Base-by-base conservation (phyloP, 2,113 vertebrate species). In the Pheucticus melanocephalus region DNA sequence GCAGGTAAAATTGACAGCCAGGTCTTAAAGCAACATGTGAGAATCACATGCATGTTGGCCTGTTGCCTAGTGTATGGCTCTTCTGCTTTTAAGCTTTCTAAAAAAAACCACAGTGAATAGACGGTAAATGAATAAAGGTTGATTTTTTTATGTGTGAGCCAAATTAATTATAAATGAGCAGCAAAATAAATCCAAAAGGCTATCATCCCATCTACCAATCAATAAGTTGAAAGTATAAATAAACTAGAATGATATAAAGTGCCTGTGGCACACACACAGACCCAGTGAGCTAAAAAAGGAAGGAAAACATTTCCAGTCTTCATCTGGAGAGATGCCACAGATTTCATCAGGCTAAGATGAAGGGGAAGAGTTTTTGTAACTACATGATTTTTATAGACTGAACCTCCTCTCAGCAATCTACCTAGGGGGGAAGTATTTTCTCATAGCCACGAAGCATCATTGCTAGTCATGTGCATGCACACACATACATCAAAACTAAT, bases 141-240 rank as follows among this genome's bases (percentile, higher is more conserved):
- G 82, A 76, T 87, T 95, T 86, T 85, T 86, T 95, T 66, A 88
- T n/a, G 44, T 1, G 11, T 40, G 14, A 4, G n/a, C 76, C 93
- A 95, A 94, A 95, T 96, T 88, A 91, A 94, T 94, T 94, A 93
- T 70, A 95, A 96, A 96, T 93, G 56, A 93, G 71, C 44, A 75
- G 56, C 22, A 88, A 90, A 93, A 92, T 78, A 90, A 93, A 88
- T 92, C 82, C 85, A 81, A 83, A 93, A 76, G 82, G 45, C 85
- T 94, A 88, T 86, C 78, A 93, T 83, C 40, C 22, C 68, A 81
- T 90, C 82, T 81, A 86, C 78, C 72, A 90, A 86, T 96, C 85
- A 93, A 64, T 86, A 94, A 81, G 64, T 80, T 61, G 50, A 77
- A 96, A 91, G n/a, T 76, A 95, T 91, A 97, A 95, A 95, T 92